Evolutionary conservation across 1,140 invertebrate species (phyloP).

Genomic region (Neodiprion virginianus): DNA sequence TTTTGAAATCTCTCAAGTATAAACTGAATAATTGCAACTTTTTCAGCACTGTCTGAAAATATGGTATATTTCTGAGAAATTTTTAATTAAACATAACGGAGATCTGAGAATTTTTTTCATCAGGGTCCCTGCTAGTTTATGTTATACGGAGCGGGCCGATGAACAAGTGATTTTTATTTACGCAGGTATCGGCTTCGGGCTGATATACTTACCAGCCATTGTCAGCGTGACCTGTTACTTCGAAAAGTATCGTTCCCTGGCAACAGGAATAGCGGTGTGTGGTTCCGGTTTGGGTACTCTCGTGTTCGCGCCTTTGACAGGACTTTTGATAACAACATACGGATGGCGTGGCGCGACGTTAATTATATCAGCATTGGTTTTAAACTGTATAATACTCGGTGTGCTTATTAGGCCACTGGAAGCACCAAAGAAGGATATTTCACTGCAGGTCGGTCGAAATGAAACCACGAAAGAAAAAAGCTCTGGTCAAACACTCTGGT

Average conservation of each 20-base stretch:
- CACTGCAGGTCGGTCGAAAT: conserved; percentile 29
- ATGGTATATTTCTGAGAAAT: no score
- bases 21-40: no score
- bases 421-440: conserved; percentile 40
- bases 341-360: conserved; percentile 80
- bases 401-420: conserved; percentile 79
- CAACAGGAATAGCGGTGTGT: conserved; percentile 93
- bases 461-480: conserved; percentile 9
- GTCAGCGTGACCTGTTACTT: conserved; percentile 96
- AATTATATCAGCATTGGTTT: conserved; percentile 80
- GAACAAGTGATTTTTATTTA: conserved; percentile 22
- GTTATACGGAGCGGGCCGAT: no score
- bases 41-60: no score
- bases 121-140: no score
- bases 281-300: conserved; percentile 91
- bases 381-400: conserved; percentile 86
- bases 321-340: conserved; percentile 67
- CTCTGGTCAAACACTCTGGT: conserved; percentile 16
- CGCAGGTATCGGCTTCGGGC: conserved; percentile 88
- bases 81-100: no score
- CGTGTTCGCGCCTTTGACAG: conserved; percentile 81
- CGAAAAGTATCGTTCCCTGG: conserved; percentile 87
- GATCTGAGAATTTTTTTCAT: no score
- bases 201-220: conserved; percentile 94
- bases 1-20: no score